A percentile compares a stretch with the other conserved stretches of the same genome.
phyloP scores from a whole-genome alignment of 2,888 invertebrate genomes.

The Dasypolia templi region DNA sequence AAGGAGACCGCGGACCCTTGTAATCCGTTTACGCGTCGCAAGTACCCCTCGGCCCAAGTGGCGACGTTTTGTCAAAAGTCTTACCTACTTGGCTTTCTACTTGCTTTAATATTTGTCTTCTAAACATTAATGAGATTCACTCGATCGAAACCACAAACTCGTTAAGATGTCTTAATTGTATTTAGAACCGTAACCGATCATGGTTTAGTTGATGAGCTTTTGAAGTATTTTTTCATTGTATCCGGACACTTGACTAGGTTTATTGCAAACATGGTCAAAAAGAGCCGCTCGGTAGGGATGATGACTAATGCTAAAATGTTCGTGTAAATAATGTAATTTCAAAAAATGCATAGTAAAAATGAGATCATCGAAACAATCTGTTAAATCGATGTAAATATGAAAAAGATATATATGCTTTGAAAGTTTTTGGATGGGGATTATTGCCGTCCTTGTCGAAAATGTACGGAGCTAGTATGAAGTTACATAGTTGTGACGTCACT shows the following conservation, averaged over 20 bases:
- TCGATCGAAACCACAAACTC: constrained; percentile 36
- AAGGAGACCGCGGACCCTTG: constrained; percentile 80
- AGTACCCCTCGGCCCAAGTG: constrained; percentile 76
- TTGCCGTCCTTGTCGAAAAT: too few species aligned
- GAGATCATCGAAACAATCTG: too few species aligned
- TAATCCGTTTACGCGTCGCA: constrained; percentile 85
- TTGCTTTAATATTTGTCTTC: constrained; percentile 73
- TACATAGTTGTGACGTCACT: too few species aligned
- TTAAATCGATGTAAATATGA: too few species aligned
- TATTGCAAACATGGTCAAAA: constrained; percentile 67
- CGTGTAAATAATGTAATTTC: too few species aligned
- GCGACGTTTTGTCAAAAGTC: constrained; percentile 80
- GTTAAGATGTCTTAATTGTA: constrained; percentile 45
- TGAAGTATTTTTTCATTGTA: constrained; percentile 8
- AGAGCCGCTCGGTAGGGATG: constrained; percentile 57
- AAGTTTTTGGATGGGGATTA: too few species aligned
- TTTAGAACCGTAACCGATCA: constrained; percentile 27
- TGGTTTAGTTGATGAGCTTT: constrained; percentile 10
- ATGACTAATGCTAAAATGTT: too few species aligned
- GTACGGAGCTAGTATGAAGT: too few species aligned
- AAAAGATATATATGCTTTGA: too few species aligned
- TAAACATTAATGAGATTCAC: constrained; percentile 60
- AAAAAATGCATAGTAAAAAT: too few species aligned
- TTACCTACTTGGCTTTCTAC: constrained; percentile 75
- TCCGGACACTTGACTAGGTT: constrained; percentile 52